Evolutionary conservation across 1,140 invertebrate species (phyloP).

Genomic region (Antheraea mylitta): DNA sequence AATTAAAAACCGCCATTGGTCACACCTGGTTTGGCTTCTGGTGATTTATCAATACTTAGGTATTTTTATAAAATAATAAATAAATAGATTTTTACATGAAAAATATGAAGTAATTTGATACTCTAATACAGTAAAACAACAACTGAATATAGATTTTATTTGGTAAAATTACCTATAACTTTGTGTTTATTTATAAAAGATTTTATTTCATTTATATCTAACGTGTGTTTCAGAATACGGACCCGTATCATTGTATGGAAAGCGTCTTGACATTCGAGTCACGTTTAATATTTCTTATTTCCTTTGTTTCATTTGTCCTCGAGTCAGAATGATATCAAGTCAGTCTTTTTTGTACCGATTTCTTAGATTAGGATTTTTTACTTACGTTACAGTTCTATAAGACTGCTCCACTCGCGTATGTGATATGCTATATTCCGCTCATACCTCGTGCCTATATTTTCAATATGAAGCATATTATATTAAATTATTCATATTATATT

Average conservation of each 20-base stretch:
- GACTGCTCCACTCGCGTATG: constrained; percentile 9
- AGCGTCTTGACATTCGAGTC: constrained; percentile 66
- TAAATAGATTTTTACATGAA: too few relatives aligned
- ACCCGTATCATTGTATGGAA: constrained; percentile 59
- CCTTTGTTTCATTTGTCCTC: constrained; percentile 74
- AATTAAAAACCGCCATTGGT: too few relatives aligned
- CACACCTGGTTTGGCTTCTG: too few relatives aligned
- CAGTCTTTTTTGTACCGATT: constrained; percentile 55
- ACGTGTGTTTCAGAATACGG: constrained; percentile 50
- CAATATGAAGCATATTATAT: too few relatives aligned
- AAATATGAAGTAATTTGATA: too few relatives aligned
- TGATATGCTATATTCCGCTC: background rate
- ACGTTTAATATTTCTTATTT: constrained; percentile 78
- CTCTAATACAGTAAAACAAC: too few relatives aligned
- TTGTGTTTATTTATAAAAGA: constrained; percentile 68
- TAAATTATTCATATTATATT: too few relatives aligned
- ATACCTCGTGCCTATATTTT: background rate
- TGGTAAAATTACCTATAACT: too few relatives aligned
- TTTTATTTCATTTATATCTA: constrained; percentile 40
- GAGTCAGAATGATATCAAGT: constrained; percentile 63
- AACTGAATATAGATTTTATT: too few relatives aligned
- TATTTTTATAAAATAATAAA: too few relatives aligned
- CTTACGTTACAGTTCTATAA: constrained; percentile 19
- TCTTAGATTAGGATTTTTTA: constrained; percentile 26
- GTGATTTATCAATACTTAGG: too few relatives aligned